These are phyloP conservation scores for Ariolimax columbianus DNA, from an alignment of 2,888 invertebrate genomes.

Conservation along the genomic window DNA sequence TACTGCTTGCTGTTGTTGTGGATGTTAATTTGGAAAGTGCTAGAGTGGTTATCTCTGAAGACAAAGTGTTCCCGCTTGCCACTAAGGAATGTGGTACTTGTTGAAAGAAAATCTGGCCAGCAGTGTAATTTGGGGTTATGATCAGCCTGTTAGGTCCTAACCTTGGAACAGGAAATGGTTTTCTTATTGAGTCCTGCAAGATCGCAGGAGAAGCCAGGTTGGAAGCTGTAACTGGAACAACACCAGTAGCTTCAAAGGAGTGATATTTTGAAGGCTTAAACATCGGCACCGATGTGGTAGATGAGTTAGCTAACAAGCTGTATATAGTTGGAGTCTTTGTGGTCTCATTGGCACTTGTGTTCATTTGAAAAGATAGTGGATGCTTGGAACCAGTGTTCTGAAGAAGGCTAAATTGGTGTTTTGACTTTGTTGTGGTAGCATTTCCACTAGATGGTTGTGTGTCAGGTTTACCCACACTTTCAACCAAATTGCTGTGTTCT, in stretches of 20 bases:
- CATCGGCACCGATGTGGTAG: not conserved
- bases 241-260: not conserved
- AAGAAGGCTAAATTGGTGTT: conserved; percentile 11
- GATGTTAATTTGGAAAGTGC: not conserved
- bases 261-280: no score
- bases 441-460: not conserved
- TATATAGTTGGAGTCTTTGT: not conserved
- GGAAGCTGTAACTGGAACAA: not conserved
- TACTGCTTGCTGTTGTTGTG: not conserved
- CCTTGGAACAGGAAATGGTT: not conserved
- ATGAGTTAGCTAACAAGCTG: not conserved
- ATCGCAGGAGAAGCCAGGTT: not conserved
- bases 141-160: not conserved
- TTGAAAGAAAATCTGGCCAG: not conserved
- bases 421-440: not conserved
- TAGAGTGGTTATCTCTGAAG: not conserved
- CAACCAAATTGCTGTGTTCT: not conserved
- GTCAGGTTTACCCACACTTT: not conserved
- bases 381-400: not conserved
- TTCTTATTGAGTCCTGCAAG: not conserved
- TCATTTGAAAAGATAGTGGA: not conserved
- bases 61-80: not conserved
- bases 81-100: not conserved
- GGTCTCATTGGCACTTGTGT: not conserved
- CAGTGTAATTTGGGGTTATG: not conserved